Base-by-base conservation (phyloP, 2,113 vertebrate species). In the Carassius auratus region DNA sequence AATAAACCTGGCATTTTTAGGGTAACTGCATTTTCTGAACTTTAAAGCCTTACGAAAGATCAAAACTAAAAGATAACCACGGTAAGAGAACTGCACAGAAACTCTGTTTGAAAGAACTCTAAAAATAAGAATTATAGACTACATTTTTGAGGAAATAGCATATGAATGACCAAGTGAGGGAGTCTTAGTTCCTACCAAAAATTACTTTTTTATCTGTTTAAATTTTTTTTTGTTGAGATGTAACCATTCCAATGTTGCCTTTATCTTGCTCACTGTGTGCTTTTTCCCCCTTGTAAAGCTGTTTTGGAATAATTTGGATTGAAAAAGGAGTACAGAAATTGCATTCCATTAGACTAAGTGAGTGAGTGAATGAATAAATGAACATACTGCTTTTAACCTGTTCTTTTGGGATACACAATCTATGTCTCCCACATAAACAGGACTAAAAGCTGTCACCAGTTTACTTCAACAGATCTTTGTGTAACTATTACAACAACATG, bases 401-500 rank as follows among this genome's bases (percentile, higher is more conserved):
- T 77, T 36, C 38, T 66, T 48, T 66, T 52, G 61, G 45, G 4
- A 52, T 69, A 69, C 13, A 50, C 79, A 52, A 21, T 69, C 14
- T 69, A 12, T 5, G 2, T 21, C 9, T 52, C 45, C 6, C 8
- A 0, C 45, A 50, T 81, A 81, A 81, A 81, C 26, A 33, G 5
- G 10, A 52, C 23, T 36, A 81, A 81, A 69, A 69, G 23, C 62
- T 81, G 45, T 81, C 79, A 81, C 85, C 62, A 13, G 69, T 73
- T 62, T 61, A 10, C 52, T 62, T 50, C 73, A 15, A 33, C 33
- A 71, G 42, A 68, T 81, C 10, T 81, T 48, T 62, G 82, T 86
- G 76, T 69, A 81, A 81, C 66, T 59, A 84, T 61, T 36, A 6
- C 26, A 59, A 64, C 59, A 85, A 84, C 85, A 74, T 79, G 61